Percentiles rank a stretch among this genome's conserved stretches.
Conservation (phyloP, 2,888 invertebrate species). For the Slavum lentiscoides region DNA sequence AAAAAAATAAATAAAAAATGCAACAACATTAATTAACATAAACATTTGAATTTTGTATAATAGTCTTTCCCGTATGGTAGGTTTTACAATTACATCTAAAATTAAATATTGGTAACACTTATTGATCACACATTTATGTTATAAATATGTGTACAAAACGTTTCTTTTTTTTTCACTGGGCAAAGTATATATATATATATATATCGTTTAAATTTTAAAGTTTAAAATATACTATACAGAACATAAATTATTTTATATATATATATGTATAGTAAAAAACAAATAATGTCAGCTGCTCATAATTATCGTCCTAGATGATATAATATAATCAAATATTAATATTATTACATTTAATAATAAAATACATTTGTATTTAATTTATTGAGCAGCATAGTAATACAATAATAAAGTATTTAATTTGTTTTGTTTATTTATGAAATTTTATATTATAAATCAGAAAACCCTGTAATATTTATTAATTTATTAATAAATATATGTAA, state of each 20-base stretch:
- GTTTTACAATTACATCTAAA: slow-evolving; percentile 24
- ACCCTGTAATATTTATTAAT: slow-evolving; percentile 50
- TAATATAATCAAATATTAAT: slow-evolving; percentile 1
- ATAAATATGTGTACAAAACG: slow-evolving; percentile 19
- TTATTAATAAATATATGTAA: slow-evolving; percentile 30
- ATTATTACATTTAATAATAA: slow-evolving; percentile 15
- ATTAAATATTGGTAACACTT: slow-evolving; percentile 45
- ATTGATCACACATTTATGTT: slow-evolving; percentile 26
- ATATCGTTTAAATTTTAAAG: background rate
- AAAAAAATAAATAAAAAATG: slow-evolving; percentile 11
- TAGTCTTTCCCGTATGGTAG: slow-evolving; percentile 18
- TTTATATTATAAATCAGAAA: slow-evolving; percentile 33
- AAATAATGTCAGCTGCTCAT: slow-evolving; percentile 36
- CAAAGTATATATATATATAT: background rate
- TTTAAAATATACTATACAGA: slow-evolving; percentile 24
- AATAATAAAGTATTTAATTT: slow-evolving; percentile 18
- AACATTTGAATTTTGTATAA: slow-evolving; percentile 27
- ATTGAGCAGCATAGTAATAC: slow-evolving; percentile 42
- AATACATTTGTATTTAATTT: slow-evolving; percentile 20
- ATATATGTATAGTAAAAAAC: slow-evolving; percentile 30
- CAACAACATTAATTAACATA: slow-evolving; percentile 9
- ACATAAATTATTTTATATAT: slow-evolving; percentile 6
- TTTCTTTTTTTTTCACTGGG: slow-evolving; percentile 3
- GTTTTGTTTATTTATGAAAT: slow-evolving; percentile 2
- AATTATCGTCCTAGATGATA: background rate